Evolutionary conservation across 2,888 invertebrate genomes (phyloP), one percentile per base, ranked within the genome.

Genomic region (Epicampocera succincta): DNA sequence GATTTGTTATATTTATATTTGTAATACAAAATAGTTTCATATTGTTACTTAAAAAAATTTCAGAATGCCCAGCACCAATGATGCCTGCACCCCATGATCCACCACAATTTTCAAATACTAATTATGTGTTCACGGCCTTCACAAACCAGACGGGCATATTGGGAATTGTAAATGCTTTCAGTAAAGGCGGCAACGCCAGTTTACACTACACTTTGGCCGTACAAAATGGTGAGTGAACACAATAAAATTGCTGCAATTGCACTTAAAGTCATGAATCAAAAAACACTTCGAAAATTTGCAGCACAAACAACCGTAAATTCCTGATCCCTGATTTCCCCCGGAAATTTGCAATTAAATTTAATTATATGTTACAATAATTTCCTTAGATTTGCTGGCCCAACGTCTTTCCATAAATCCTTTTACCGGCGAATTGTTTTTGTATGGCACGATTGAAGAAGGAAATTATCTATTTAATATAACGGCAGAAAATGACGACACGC

Each of bases 391-490:
- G 9, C 42, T 74, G 44, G 73, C 76, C 13, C 63, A 79, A 56
- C 38, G 60, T 48, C 78, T 82, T 1, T 71, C 78, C 1, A 50
- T 87, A 25, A 78, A 85, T 52, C 42, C 76, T 0, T 77, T 63
- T 33, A 83, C 83, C 13, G 87, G 87, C 13, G 83, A 85, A 61
- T 76, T 87, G 19, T 50, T 42, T 19, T 21, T 86, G n/a, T 84
- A 84, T 17, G 84, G 84, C 8, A 42, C 12, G 4, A 61, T 85
- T 1, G 84, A 79, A 19, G 83, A 85, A 5, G 86, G 86, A 12
- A 69, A 78, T 56, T 87, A 87, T 65, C 48, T 79, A 25, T 86
- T 87, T 44, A 76, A 83, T 25, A 79, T 86, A 15, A 74, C 63
- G 3, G 87, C 86, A 2, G 83, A 79, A 74, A 85, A 85, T 68